A percentile compares a stretch with the other conserved stretches of the same genome.
Evolutionary conservation across 23 tunicate species (phyloP).

Genomic region (Clavelina lepadiformis): DNA sequence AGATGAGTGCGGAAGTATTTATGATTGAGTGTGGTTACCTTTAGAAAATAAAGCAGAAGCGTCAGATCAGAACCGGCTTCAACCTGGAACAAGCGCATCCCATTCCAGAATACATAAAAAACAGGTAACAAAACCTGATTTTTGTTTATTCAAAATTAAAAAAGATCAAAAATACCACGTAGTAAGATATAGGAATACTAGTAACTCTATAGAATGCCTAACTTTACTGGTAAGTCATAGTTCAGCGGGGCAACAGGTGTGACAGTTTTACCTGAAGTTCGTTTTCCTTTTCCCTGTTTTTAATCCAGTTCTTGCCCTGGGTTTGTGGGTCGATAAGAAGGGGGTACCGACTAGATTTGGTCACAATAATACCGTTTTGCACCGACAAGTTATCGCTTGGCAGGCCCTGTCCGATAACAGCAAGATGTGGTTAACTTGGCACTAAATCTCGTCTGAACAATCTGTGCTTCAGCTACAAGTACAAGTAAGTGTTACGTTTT

Average conservation of each 20-base stretch:
- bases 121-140: too few species aligned
- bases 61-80: too few species aligned
- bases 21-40: conserved; percentile 79
- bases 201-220: neutral
- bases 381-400: conserved; percentile 91
- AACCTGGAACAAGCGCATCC: too few species aligned
- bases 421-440: neutral
- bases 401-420: conserved; percentile 37
- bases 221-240: neutral
- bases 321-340: conserved; percentile 91
- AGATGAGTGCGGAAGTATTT: conserved; percentile 84
- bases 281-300: conserved; percentile 69
- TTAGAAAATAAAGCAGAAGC: too few species aligned
- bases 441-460: neutral
- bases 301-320: conserved; percentile 93
- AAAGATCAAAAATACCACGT: neutral
- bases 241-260: neutral
- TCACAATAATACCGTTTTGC: conserved; percentile 95
- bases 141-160: neutral
- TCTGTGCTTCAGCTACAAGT: neutral
- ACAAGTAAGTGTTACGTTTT: too few species aligned
- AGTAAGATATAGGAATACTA: neutral
- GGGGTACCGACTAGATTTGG: conserved; percentile 82
- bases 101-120: too few species aligned
- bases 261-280: conserved; percentile 53